These are phyloP conservation scores for Eubasilissa splendida DNA, from an alignment of 2,888 invertebrate species.

Conservation along the genomic window DNA sequence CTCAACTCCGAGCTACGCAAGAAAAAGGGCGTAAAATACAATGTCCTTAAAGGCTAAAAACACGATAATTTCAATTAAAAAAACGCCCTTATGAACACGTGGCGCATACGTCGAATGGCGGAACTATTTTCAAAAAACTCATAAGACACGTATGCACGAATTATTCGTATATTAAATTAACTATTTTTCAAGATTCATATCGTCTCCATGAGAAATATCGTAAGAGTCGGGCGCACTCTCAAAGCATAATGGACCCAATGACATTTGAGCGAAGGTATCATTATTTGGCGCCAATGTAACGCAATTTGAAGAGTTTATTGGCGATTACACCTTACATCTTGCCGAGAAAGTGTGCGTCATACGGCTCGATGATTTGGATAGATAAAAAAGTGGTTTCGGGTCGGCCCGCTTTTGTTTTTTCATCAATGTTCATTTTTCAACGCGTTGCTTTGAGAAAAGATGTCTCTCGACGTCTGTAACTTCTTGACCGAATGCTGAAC, in stretches of 20 bases:
- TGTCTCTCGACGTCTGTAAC: too few species aligned
- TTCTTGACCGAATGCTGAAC: too few species aligned
- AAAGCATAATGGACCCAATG: conserved; percentile 33
- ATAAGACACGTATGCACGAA: conserved; percentile 55
- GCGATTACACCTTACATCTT: conserved; percentile 23
- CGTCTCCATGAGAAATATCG: conserved; percentile 14
- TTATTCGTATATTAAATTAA: conserved; percentile 53
- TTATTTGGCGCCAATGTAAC: conserved; percentile 6
- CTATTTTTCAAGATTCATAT: conserved; percentile 52
- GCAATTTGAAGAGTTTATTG: conserved; percentile 23
- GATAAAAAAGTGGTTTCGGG: conserved; percentile 47
- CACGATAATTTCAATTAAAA: neutral
- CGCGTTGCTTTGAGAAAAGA: too few species aligned
- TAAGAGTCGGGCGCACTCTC: neutral
- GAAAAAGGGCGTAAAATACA: conserved; percentile 43
- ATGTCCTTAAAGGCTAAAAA: conserved; percentile 42
- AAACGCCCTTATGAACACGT: conserved; percentile 38
- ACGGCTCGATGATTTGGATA: conserved; percentile 41
- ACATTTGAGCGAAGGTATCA: conserved; percentile 23
- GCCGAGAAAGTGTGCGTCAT: conserved; percentile 50
- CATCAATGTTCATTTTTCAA: too few species aligned
- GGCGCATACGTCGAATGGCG: neutral
- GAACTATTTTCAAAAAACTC: conserved; percentile 29
- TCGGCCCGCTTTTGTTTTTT: too few species aligned
- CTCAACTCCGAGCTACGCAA: conserved; percentile 28